Evolutionary conservation across 2,888 invertebrate genomes (phyloP).

Genomic region (Camponotus fellah): DNA sequence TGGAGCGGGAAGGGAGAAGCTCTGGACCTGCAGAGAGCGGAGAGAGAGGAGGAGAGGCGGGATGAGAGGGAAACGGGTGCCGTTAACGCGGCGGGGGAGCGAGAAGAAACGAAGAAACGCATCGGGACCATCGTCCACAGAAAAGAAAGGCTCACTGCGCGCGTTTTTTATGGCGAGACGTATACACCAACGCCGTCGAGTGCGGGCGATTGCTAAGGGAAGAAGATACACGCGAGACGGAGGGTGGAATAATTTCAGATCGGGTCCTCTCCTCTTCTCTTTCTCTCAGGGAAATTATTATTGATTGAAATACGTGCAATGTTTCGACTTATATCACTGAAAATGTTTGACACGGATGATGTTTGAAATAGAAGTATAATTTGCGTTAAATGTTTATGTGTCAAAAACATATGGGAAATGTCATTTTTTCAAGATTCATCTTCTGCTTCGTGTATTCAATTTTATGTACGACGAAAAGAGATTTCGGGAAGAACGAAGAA

Average conservation of each 20-base stretch:
- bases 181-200: neutral
- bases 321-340: neutral
- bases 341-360: neutral
- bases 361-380: neutral
- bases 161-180: neutral
- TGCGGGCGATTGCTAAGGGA: neutral
- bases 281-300: neutral
- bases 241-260: neutral
- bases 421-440: neutral
- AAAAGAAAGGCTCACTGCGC: constrained; percentile 1
- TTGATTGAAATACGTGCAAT: neutral
- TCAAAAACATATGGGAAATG: neutral
- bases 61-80: neutral
- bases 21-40: constrained; percentile 9
- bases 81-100: constrained; percentile 36
- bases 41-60: neutral
- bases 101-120: constrained; percentile 16
- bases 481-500: neutral
- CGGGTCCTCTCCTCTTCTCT: neutral
- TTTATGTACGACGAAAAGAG: neutral
- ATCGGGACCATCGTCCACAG: neutral
- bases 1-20: neutral
- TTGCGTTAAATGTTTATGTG: neutral
- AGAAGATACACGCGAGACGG: neutral
- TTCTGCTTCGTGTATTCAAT: neutral